These are phyloP conservation scores for Potamarius usumacintae DNA, from an alignment of 2,113 vertebrate genomes.

Conservation along the genomic window DNA sequence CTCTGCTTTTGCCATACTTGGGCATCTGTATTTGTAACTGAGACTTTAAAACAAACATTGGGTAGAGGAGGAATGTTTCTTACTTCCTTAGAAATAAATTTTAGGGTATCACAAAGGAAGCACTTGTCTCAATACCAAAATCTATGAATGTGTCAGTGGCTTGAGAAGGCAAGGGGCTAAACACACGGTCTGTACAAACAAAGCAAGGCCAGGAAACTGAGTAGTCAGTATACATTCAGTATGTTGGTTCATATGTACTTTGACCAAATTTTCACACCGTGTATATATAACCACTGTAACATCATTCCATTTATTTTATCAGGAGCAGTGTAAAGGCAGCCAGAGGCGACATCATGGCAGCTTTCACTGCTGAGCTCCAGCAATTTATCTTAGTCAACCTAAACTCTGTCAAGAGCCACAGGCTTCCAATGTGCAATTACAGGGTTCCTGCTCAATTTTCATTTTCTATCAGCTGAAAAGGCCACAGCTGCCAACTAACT, in stretches of 20 bases:
- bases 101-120: constrained; percentile 14
- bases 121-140: constrained; percentile 15
- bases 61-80: neutral
- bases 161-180: constrained; percentile 24
- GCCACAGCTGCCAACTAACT: constrained; percentile 36
- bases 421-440: constrained; percentile 48
- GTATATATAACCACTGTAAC: constrained; percentile 28
- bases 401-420: constrained; percentile 42
- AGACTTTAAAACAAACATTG: constrained; percentile 7
- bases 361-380: constrained; percentile 16
- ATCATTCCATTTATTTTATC: constrained; percentile 37
- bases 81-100: constrained; percentile 13
- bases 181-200: constrained; percentile 42
- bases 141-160: constrained; percentile 25
- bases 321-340: constrained; percentile 33
- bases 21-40: neutral
- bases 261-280: constrained; percentile 16
- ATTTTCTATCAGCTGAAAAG: constrained; percentile 41
- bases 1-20: neutral
- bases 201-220: constrained; percentile 27
- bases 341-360: constrained; percentile 27
- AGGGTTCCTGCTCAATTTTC: constrained; percentile 41
- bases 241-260: constrained; percentile 21
- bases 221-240: constrained; percentile 30
- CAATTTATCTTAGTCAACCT: constrained; percentile 50